Base-by-base conservation (phyloP, 2,888 invertebrate species). In the Cyclophora albipunctata region DNA sequence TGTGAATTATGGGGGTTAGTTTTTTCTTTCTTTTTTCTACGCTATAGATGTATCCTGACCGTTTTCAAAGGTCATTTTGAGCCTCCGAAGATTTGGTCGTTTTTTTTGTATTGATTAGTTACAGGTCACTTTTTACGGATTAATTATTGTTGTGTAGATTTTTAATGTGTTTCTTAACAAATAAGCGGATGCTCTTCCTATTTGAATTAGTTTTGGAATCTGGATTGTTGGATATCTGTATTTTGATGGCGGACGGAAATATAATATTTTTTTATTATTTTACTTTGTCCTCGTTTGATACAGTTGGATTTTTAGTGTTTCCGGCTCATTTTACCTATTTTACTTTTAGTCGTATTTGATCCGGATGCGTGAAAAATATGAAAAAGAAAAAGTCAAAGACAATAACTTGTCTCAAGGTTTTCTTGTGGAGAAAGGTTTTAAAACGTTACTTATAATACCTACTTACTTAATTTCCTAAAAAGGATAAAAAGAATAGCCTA, bases 1-100 rank as follows among this genome's bases (percentile, higher is more conserved):
- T 88, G 87, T 88, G 86, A 88, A 82, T 80, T 87, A 88, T 87
- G 87, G 75, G 76, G 79, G 67, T 66, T 67, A 63, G 62, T 64
- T 64, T 64, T 37, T 37, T 37, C 4, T 5, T 4, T 5, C 4
- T 37, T 66, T 63, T 67, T 63, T 57, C 54, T 51, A 47, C 5
- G 46, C 72, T 65, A 66, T 66, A 55, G 59, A 63, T 72, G 69
- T 77, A 81, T 83, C 82, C 81, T 77, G 78, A 70, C 76, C 69
- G 75, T 70, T 78, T 74, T 75, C 37, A 81, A 84, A 84, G 84
- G 81, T 86, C 76, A 82, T 81, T 84, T 20, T 81, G 75, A 79
- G 64, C 72, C 78, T 66, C 81, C 79, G 75, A 76, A 75, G 74
- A 73, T 73, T 67, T 50, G 56, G 52, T 48, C 45, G 54, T 61